Conservation (phyloP, 2,797 vertebrate genomes). For the Acropternis orthonyx region DNA sequence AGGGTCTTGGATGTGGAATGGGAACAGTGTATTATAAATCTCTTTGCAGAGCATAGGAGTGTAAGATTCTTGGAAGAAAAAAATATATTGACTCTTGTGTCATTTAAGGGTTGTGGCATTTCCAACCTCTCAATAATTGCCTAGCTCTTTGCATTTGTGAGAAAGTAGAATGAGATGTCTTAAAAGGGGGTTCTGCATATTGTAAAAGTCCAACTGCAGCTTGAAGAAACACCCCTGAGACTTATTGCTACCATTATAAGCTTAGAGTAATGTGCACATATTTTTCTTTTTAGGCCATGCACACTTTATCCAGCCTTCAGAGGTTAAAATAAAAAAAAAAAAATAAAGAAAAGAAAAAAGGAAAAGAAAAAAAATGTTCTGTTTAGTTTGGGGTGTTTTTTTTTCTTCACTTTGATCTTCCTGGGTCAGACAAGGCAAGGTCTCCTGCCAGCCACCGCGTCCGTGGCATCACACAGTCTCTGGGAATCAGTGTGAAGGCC, state of each 20-base stretch:
- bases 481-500: background rate
- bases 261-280: constrained; percentile 40
- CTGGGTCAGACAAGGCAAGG: background rate
- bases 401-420: background rate
- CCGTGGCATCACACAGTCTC: background rate
- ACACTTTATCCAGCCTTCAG: background rate
- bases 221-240: constrained; percentile 12
- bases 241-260: constrained; percentile 50
- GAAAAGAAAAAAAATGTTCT: background rate
- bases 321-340: background rate
- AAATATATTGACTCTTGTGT: background rate
- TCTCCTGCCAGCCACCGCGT: background rate
- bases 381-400: background rate
- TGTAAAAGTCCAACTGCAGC: constrained; percentile 35
- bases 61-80: background rate
- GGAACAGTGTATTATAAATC: constrained; percentile 29
- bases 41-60: background rate
- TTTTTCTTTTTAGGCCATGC: constrained; percentile 30
- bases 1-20: constrained; percentile 5
- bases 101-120: constrained; percentile 27
- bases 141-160: constrained; percentile 49
- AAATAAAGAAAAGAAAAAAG: too few species aligned
- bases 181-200: constrained; percentile 48
- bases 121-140: constrained; percentile 27
- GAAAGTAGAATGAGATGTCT: constrained; percentile 9